Base-by-base conservation (phyloP, 2,888 invertebrate genomes). In the Eledone cirrhosa region DNA sequence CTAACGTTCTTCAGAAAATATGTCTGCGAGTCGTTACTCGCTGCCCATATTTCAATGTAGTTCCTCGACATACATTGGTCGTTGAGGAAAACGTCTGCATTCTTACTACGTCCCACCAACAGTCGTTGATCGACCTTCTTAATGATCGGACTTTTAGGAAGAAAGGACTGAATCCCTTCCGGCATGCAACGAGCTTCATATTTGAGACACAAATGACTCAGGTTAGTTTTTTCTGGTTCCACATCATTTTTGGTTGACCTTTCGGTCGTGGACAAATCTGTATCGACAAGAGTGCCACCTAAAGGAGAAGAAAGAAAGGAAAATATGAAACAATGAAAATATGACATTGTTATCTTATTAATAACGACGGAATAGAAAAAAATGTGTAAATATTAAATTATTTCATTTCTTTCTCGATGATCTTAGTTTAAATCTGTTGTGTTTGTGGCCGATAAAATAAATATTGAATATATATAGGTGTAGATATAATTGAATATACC, bases 181-280 rank as follows among this genome's bases (percentile, higher is more conserved):
- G 67, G 67, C 67, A 67, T 67, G 67, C 67, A 31, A 16, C 33
- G 16, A 29, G 67, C 16, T 67, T 67, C 67, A 67, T 67, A 67
- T 3, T 33, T 29, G 8, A 67, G 67, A 4, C 67, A 67, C 33
- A 67, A 67, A 67, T 67, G 67, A 14, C 67, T 67, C 19, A 29
- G 13, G 33, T 67, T 67, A 5, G 31, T 14, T 29, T 29, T 67
- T n/a, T 67, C 67, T 27, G n/a, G 19, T 1, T 65, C 65, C 14
- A 27, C 27, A 22, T 65, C 27, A 31, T 31, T 29, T 41, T 41
- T 41, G 8, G 41, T 41, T 41, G 41, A 41, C 27, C 67, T 29
- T 11, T 67, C 67, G 7, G 33, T 22, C 16, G 67, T 67, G 19
- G 67, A 67, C 67, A 67, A 29, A 67, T 67, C 67, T 14, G 67